Evolutionary conservation across 2,888 invertebrate genomes (phyloP), one percentile per base, ranked within the genome.

Genomic region (Osmoderma eremita): DNA sequence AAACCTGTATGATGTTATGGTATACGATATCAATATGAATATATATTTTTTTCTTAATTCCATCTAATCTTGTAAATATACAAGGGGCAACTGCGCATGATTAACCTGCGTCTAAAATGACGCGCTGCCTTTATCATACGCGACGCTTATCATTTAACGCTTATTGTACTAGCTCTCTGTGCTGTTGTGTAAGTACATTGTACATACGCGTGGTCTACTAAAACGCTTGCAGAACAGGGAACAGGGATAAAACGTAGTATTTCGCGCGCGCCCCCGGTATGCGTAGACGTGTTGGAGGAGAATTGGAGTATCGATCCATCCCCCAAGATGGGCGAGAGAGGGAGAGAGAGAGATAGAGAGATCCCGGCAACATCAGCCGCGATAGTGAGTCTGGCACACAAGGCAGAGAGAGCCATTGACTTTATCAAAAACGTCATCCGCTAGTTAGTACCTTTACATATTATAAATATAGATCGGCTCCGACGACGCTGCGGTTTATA

Each of bases 101-200:
- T 22, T 58, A 71, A 71, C 72, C 72, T 77, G 78, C 78, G 78
- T 72, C 74, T 75, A 75, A 75, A 75, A 76, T 75, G 76, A 77
- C 38, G 56, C 56, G 56, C 56, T 22, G 41, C 38, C n/a, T n/a
- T n/a, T n/a, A n/a, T n/a, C n/a, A n/a, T n/a, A n/a, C n/a, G n/a
- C n/a, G n/a, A n/a, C 36, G 38, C 30, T 30, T 30, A 30, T 30
- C 30, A 30, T 1, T 42, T 17, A 12, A 42, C 42, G 42, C 17
- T 42, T 42, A 13, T 42, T 30, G 30, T 1, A n/a, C 42, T 22
- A 20, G n/a, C 42, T 15, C 17, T n/a, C n/a, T n/a, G n/a, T n/a
- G n/a, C n/a, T n/a, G n/a, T n/a, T n/a, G n/a, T n/a, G n/a, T n/a
- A n/a, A n/a, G n/a, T n/a, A n/a, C n/a, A n/a, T n/a, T n/a, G n/a